These are phyloP conservation scores for Salticus scenicus DNA, from an alignment of 2,888 invertebrate species.

Conservation along the genomic window DNA sequence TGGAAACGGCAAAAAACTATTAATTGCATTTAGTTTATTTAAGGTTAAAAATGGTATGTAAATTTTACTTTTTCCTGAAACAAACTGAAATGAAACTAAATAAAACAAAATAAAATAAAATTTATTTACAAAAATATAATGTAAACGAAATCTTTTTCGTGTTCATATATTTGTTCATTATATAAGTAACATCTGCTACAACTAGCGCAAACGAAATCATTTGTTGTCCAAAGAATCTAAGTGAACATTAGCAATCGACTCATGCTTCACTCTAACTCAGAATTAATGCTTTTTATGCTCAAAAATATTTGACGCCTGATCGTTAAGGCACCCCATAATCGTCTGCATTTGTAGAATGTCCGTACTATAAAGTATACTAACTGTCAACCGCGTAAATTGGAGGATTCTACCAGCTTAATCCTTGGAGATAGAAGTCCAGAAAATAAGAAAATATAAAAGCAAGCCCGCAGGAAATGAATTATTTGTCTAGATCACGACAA, in stretches of 20 bases:
- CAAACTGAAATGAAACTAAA: too few relatives aligned
- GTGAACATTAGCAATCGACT: slow-evolving; percentile 17
- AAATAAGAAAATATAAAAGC: slow-evolving; percentile 11
- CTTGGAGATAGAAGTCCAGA: not conserved
- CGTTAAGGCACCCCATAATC: slow-evolving; percentile 40
- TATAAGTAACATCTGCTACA: too few relatives aligned
- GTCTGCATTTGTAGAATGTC: slow-evolving; percentile 14
- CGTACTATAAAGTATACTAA: slow-evolving; percentile 32
- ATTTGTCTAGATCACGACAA: slow-evolving; percentile 67
- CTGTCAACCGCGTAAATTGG: slow-evolving; percentile 55
- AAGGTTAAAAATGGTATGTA: too few relatives aligned
- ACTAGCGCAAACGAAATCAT: too few relatives aligned
- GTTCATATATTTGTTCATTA: too few relatives aligned
- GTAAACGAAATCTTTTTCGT: too few relatives aligned
- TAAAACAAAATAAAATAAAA: too few relatives aligned
- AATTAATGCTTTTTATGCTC: slow-evolving; percentile 31
- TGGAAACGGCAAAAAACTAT: too few relatives aligned
- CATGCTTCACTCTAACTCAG: slow-evolving; percentile 57
- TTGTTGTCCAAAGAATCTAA: too few relatives aligned
- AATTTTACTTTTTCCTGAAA: too few relatives aligned
- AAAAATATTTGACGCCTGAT: slow-evolving; percentile 46
- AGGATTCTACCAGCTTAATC: slow-evolving; percentile 48
- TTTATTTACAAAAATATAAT: too few relatives aligned
- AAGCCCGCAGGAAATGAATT: slow-evolving; percentile 62
- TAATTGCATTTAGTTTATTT: too few relatives aligned